Conservation (phyloP, 30 jellyfish, hydroid and myxozoan genomes). For the Chrysaora quinquecirrha region DNA sequence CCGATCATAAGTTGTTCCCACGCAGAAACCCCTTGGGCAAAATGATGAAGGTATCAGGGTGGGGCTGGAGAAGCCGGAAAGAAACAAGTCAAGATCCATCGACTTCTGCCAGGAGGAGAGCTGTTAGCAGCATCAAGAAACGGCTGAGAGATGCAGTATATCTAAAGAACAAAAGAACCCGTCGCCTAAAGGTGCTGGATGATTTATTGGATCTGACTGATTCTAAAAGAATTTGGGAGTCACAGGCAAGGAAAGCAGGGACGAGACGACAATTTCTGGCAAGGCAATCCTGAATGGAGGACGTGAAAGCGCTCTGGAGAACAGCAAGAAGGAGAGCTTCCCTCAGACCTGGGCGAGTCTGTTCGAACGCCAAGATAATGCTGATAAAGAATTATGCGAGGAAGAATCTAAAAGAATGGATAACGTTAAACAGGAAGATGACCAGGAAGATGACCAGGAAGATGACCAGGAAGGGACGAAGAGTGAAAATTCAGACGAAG, state of each 20-base stretch:
- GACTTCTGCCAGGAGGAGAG: no score
- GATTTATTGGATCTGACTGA: background rate
- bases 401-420: background rate
- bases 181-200: background rate
- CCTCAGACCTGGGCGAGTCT: constrained; percentile 67
- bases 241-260: no score
- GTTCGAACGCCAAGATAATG: constrained; percentile 14
- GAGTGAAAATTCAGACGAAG: no score
- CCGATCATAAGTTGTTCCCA: no score
- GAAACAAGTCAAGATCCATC: no score
- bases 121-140: no score
- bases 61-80: no score
- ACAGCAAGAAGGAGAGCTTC: background rate
- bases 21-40: no score
- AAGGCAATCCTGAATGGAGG: constrained; percentile 12
- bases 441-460: constrained; percentile 8
- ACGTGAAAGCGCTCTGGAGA: background rate
- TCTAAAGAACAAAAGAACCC: background rate
- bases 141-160: background rate
- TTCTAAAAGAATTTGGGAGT: no score
- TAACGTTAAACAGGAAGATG: background rate
- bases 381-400: background rate
- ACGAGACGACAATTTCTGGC: no score
- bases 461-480: background rate
- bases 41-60: no score